Base-by-base conservation (phyloP, 2,113 vertebrate genomes). In the Stegastes partitus region DNA sequence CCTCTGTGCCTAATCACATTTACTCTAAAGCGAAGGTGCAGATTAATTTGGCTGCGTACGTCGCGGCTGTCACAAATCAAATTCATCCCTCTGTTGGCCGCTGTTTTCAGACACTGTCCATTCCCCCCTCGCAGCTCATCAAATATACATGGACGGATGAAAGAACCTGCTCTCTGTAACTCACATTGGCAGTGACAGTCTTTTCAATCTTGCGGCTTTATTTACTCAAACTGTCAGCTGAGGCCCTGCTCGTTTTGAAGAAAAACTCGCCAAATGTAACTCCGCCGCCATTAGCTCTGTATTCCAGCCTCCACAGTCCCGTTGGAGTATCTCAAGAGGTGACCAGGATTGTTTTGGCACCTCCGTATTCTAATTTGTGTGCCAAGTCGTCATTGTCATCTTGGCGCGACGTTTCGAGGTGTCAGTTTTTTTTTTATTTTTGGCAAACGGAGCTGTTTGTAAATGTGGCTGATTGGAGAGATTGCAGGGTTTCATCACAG, bases 201-300 rank as follows among this genome's bases (percentile, higher is more conserved):
- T 22, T 77, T 45, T 85, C 74, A 37, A 53, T 74, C 58, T 73
- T 18, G 9, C 14, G 4, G 51, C n/a, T 71, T 74, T 79, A 67
- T 86, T 80, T 71, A 44, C 31, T 47, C 59, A 56, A 56, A 44
- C 50, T 86, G 73, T 81, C 82, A 76, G 64, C 58, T 12, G 63
- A 64, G 7, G 16, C 25, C 14, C 11, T 3, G 25, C 45, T 78
- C 44, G 61, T 69, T 91, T 78, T 9, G 12, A 55, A 34, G 12
- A 55, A 34, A 75, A 66, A 77, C 53, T 22, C 5, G 80, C 84
- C 64, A 83, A 84, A 86, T 85, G 62, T 42, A 74, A 50, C 54
- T 80, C 58, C 8, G 14, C 11, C 45, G 59, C 51, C 53, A 80
- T 69, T 54, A 66, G 51, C 39, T 53, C 64, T 21, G 37, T n/a